Base-by-base conservation (phyloP, 2,113 vertebrate genomes). In the Pelecanoides urinatrix region DNA sequence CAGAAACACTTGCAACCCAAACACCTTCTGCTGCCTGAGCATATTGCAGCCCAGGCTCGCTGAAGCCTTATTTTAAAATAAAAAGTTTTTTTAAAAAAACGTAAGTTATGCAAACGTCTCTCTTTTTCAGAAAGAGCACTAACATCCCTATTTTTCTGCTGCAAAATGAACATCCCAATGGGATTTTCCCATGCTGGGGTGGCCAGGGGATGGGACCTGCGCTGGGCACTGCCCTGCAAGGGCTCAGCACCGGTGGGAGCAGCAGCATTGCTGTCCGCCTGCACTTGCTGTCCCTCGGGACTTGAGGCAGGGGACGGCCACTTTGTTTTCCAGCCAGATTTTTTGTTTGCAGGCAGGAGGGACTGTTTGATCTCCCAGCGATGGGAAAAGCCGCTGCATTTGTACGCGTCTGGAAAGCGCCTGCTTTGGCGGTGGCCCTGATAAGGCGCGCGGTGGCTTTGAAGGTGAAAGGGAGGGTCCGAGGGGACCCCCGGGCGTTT, bases 331-430 rank as follows among this genome's bases (percentile, higher is more conserved):
- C 79, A 83, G 90, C 49, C 95, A 90, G 92, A 42, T 4, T 62
- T 70, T 95, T 74, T 72, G 44, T 86, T 53, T 52, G 68, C 96
- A 86, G 96, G 94, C 94, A 22, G 95, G 92, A 91, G 86, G 96
- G 77, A 63, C 53, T 1, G 44, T 96, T 96, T 96, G 97, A 94
- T 96, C 88, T 86, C 10, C 0, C 61, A 4, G 66, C 0, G 7
- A 38, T 49, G 83, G 81, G 85, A 86, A 93, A 82, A 94, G 80
- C 84, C 2, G 84, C 88, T 38, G 88, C 21, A 9, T 75, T 82
- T 0, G 13, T 90, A 50, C 29, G 30, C n/a, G 1, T 81, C 88
- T 81, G 80, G 84, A 78, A 92, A 52, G 4, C 0, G 9, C 21
- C 83, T 61, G 95, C 90, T 67, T 40, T n/a, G 92, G 91, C 3